Base-by-base conservation (phyloP, 2,888 invertebrate species). In the Drosophila monieri region DNA sequence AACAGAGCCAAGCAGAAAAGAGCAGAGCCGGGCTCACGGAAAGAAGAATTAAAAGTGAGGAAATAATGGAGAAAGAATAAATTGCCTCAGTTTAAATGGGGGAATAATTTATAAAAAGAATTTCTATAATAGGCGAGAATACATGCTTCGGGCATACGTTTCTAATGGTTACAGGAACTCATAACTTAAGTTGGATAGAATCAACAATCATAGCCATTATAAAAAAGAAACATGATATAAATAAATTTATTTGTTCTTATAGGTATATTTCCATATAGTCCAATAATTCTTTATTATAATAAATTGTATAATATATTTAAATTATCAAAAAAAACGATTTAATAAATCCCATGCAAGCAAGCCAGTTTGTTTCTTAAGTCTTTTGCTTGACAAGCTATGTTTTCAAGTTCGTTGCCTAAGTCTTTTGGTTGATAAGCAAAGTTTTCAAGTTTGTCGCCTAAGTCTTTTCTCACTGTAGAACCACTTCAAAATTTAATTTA, bases 31-130 rank as follows among this genome's bases (percentile, higher is more conserved):
- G 47, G 54, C 56, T 46, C 66, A 46, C 49, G 47, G 51, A 59
- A 54, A 58, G 54, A 37, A 35, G 60, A 48, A 68, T 62, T 62
- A 70, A 68, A 41, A 57, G 56, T 56, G 61, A 39, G 55, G 39
- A 65, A 65, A 56, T 46, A 57, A 72, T 52, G 61, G 39, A 68
- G 51, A 48, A 47, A n/a, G 54, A 51, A 51, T 70, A 70, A 61
- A 70, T 61, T 64, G 61, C 54, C 64, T 37, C 55, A 62, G 46
- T 48, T 65, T 47, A 65, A 55, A 46, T 37, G 30, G 52, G 30
- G 39, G 52, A 64, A 64, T 61, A 64, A 64, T 61, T 62, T 35
- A 52, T 44, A 62, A 37, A 27, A 53, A 64, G 52, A 61, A 61
- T 64, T 48, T 48, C n/a, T n/a, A 23, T 30, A 12, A 32, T 18